Conservation (phyloP, 2,888 invertebrate genomes). For the Acanthosepion esculentum region DNA sequence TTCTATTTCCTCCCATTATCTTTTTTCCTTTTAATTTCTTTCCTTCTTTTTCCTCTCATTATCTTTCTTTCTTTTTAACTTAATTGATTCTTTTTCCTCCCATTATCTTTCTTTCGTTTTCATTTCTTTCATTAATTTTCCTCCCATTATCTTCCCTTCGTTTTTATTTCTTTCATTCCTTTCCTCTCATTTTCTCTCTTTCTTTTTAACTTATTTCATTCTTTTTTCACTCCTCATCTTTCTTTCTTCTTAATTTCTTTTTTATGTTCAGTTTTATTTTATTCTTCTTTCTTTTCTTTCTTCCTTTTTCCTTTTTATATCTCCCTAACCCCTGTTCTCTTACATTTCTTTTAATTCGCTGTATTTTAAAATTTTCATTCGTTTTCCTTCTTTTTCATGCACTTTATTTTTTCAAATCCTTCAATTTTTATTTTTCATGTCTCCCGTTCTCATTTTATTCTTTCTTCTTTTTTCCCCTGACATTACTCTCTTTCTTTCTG, state of each 20-base stretch:
- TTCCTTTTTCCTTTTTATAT: neutral
- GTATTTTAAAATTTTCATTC: too few species aligned
- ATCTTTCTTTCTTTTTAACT: too few species aligned
- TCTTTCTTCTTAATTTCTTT: neutral
- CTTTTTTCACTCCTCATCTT: neutral
- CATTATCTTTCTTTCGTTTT: too few species aligned
- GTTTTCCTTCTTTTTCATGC: neutral
- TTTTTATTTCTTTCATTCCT: neutral
- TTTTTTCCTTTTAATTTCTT: too few species aligned
- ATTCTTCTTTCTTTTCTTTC: neutral
- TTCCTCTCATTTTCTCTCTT: neutral
- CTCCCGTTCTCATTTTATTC: neutral
- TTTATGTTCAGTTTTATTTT: neutral
- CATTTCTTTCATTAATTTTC: too few species aligned
- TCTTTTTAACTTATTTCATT: neutral
- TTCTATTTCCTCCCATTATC: too few species aligned
- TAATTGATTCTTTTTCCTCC: too few species aligned
- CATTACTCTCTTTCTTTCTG: neutral
- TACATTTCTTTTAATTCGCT: too few species aligned
- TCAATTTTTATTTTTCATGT: neutral
- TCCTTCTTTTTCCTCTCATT: too few species aligned
- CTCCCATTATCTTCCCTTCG: too few species aligned
- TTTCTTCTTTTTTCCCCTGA: neutral
- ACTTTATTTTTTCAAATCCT: neutral
- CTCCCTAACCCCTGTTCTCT: too few species aligned